phyloP scores from a whole-genome alignment of 2,888 invertebrate species.

The Drosophila ezoana region DNA sequence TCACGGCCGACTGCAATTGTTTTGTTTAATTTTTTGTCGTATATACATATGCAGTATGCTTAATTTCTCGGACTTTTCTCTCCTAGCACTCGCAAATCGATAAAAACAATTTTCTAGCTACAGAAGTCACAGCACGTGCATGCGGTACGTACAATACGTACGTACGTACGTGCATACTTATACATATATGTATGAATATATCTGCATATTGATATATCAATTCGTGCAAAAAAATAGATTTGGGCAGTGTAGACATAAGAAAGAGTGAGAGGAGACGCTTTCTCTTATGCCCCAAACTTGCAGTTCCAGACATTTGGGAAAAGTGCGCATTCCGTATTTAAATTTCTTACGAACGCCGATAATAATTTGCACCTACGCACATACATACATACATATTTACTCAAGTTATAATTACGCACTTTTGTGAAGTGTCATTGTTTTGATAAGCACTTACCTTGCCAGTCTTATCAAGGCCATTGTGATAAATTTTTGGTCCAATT shows the following conservation, averaged over 20 bases:
- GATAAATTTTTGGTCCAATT: constrained; percentile 39
- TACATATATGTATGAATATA: background rate
- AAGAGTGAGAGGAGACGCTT: background rate
- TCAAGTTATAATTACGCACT: background rate
- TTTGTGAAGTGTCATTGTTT: background rate
- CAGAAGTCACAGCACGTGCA: constrained; percentile 10
- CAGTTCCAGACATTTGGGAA: too few relatives aligned
- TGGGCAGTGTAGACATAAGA: background rate
- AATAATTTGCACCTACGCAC: too few relatives aligned
- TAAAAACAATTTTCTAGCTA: constrained; percentile 20
- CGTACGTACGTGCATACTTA: background rate
- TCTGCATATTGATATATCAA: constrained; percentile 8
- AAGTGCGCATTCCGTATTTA: too few relatives aligned
- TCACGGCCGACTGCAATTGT: too few relatives aligned
- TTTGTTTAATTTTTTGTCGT: background rate
- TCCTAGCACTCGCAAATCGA: constrained; percentile 19
- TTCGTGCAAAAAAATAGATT: background rate
- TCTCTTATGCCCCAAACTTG: background rate
- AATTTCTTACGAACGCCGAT: too few relatives aligned
- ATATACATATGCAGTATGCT: constrained; percentile 1
- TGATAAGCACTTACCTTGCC: constrained; percentile 77
- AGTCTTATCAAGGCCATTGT: constrained; percentile 82
- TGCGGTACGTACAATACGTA: background rate
- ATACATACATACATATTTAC: background rate
- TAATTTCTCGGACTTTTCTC: constrained; percentile 14